A percentile compares a stretch with the other conserved stretches of the same genome.
These are phyloP conservation scores for Gambusia yucatana DNA, from an alignment of 2,797 vertebrate species.

Conservation along the genomic window DNA sequence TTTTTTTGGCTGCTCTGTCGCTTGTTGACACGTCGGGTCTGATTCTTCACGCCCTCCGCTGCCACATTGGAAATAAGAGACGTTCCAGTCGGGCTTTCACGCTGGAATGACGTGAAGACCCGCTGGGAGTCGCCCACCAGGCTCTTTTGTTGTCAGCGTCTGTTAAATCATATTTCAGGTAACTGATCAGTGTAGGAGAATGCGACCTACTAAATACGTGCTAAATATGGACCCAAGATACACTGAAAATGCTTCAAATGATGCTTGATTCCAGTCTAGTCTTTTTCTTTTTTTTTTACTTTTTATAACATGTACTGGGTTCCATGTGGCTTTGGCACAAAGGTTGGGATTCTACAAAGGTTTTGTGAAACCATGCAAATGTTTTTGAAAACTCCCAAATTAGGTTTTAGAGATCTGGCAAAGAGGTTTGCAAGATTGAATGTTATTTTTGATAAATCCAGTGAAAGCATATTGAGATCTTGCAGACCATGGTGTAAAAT, in stretches of 20 bases:
- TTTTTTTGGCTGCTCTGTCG: slow-evolving; percentile 45
- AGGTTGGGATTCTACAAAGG: not conserved
- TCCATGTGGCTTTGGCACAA: not conserved
- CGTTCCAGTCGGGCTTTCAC: slow-evolving; percentile 12
- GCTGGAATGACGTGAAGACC: slow-evolving; percentile 11
- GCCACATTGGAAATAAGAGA: slow-evolving; percentile 44
- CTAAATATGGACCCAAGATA: not conserved
- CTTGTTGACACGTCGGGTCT: slow-evolving; percentile 62
- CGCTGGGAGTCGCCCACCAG: slow-evolving; percentile 1
- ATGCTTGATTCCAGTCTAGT: not conserved
- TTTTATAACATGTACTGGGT: not conserved
- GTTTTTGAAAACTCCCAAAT: not conserved
- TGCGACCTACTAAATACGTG: not conserved
- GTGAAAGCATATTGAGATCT: not conserved
- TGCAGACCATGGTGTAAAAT: not conserved
- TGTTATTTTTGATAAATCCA: not conserved
- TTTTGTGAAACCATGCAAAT: not conserved
- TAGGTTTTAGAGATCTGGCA: not conserved
- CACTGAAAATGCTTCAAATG: not conserved
- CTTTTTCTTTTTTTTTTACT: not conserved
- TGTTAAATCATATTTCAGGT: slow-evolving; percentile 19
- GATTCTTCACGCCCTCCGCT: slow-evolving; percentile 27
- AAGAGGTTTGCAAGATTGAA: not conserved
- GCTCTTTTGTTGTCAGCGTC: slow-evolving; percentile 7
- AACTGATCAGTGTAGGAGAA: not conserved